phyloP scores from a whole-genome alignment of 1,140 invertebrate species.

The Aphaenogaster rudis region DNA sequence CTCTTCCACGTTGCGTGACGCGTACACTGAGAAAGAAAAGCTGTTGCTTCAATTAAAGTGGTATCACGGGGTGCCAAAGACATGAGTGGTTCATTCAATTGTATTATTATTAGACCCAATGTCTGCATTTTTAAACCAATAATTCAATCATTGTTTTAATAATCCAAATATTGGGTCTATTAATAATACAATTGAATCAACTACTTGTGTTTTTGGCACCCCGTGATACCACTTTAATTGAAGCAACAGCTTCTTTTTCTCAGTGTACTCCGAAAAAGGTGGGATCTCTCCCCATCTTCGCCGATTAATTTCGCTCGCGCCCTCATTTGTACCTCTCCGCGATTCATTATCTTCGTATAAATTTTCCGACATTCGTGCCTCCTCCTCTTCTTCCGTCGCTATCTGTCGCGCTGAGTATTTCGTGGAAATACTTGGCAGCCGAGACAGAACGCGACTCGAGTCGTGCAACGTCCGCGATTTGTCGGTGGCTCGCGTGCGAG shows the following conservation, averaged over 20 bases:
- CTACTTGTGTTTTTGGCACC: too few relatives aligned
- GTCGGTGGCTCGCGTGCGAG: too few relatives aligned
- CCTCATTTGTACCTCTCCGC: slow-evolving; percentile 61
- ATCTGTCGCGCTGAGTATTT: background rate
- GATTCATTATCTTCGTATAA: slow-evolving; percentile 62
- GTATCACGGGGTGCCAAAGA: too few relatives aligned
- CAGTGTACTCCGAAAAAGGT: background rate
- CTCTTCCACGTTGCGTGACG: background rate
- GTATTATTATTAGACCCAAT: too few relatives aligned
- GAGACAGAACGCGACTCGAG: background rate
- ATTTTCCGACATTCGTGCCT: slow-evolving; percentile 52
- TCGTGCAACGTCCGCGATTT: background rate
- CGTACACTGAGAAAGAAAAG: background rate
- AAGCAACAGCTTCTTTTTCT: too few relatives aligned
- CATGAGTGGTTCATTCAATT: too few relatives aligned
- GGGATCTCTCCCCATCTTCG: slow-evolving; percentile 29
- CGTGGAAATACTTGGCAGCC: background rate
- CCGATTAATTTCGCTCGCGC: slow-evolving; percentile 55
- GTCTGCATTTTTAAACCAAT: too few relatives aligned
- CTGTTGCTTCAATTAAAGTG: too few relatives aligned
- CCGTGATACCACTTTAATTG: too few relatives aligned
- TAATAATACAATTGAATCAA: too few relatives aligned
- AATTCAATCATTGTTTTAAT: too few relatives aligned
- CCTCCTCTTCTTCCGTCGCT: background rate
- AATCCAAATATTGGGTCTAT: too few relatives aligned